Evolutionary conservation across 2,113 vertebrate species (phyloP).

Genomic region (Osmerus eperlanus): DNA sequence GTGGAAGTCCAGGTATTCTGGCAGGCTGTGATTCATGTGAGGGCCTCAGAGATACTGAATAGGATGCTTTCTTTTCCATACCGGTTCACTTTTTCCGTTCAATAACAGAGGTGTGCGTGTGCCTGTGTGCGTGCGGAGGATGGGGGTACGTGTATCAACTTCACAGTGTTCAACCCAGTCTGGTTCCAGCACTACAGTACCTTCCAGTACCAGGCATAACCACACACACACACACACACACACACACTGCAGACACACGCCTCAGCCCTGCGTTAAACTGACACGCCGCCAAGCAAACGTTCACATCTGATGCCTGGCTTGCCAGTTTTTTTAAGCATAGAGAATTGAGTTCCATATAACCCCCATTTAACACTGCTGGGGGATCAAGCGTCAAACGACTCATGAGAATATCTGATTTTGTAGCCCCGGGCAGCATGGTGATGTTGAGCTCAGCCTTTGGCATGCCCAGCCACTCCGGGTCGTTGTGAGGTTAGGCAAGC

Average conservation of each 20-base stretch:
- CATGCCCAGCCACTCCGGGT: constrained; percentile 33
- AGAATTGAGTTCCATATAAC: constrained; percentile 32
- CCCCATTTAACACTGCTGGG: constrained; percentile 35
- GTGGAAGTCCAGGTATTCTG: background rate
- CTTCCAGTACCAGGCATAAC: too few species aligned
- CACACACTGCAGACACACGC: too few species aligned
- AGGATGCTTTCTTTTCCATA: too few species aligned
- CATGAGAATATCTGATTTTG: constrained; percentile 48
- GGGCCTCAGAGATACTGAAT: background rate
- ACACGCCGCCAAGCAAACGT: background rate
- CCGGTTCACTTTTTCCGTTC: background rate
- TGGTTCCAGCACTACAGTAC: too few species aligned
- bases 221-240: too few species aligned
- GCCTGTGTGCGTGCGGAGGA: background rate
- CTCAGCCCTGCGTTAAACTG: background rate
- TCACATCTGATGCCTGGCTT: constrained; percentile 8
- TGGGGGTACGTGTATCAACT: background rate
- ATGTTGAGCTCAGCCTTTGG: constrained; percentile 53
- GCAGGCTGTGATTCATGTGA: background rate
- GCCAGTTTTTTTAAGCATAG: constrained; percentile 25
- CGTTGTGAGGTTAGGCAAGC: constrained; percentile 48
- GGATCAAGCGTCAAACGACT: constrained; percentile 31
- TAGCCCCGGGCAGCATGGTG: constrained; percentile 30
- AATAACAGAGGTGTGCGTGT: background rate
- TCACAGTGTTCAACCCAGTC: too few species aligned